phyloP scores from a whole-genome alignment of 2,888 invertebrate species.

The Ochropleura leucogaster region DNA sequence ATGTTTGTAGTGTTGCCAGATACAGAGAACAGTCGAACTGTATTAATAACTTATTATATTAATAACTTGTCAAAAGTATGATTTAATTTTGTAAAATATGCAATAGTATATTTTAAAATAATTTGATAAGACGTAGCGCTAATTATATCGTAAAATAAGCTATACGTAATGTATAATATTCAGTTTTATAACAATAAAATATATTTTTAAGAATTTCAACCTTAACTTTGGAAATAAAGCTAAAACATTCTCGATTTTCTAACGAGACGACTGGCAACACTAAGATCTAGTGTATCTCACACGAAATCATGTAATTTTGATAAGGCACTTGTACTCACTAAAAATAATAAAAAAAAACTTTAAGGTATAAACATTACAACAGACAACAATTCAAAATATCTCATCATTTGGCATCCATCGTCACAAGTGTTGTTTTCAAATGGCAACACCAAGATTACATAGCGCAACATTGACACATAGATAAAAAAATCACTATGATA shows the following conservation, averaged over 20 bases:
- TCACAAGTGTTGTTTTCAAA: slow-evolving; percentile 72
- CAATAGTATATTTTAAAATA: background rate
- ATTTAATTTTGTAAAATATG: background rate
- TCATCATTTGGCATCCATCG: slow-evolving; percentile 82
- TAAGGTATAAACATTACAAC: slow-evolving; percentile 73
- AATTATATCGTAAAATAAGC: slow-evolving; percentile 7
- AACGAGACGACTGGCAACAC: slow-evolving; percentile 60
- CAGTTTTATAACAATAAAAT: background rate
- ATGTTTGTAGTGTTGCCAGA: slow-evolving; percentile 61
- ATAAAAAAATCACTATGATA: slow-evolving; percentile 65
- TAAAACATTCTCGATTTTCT: background rate
- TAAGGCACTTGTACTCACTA: slow-evolving; percentile 74
- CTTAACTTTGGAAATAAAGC: background rate
- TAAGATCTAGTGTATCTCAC: slow-evolving; percentile 40
- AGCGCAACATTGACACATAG: slow-evolving; percentile 58
- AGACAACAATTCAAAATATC: slow-evolving; percentile 76
- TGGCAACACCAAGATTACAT: slow-evolving; percentile 81
- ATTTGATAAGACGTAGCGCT: background rate
- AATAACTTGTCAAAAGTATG: background rate
- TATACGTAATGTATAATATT: slow-evolving; percentile 5
- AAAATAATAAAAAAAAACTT: slow-evolving; percentile 64
- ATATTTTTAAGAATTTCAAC: background rate
- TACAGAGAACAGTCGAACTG: background rate
- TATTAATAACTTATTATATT: background rate
- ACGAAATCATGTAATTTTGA: slow-evolving; percentile 61